Base-by-base conservation (phyloP, 2,797 vertebrate species). In the Octomys mimax region DNA sequence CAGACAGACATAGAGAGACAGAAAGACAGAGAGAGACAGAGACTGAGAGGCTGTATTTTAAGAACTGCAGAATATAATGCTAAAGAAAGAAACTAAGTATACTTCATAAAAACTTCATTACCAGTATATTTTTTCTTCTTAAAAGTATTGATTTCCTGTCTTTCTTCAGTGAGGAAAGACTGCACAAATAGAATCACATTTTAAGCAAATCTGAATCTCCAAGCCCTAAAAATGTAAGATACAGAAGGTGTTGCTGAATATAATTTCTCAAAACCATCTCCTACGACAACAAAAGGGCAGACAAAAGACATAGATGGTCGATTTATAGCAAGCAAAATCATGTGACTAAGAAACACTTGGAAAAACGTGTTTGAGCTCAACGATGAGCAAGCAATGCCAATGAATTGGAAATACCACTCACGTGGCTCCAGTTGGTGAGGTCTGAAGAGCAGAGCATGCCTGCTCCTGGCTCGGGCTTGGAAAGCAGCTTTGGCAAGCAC, bases 361-460 rank as follows among this genome's bases (percentile, higher is more conserved):
- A 21, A 19, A 66, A 83, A 73, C 49, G 57, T 19, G 31, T 54
- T 82, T 78, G 82, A 86, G n/a, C 28, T 79, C 49, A 52, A 21
- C 39, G 42, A 46, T 39, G 28, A 91, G 66, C 64, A 93, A 94
- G n/a, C 95, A 88, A 93, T 86, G 82, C 64, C 94, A 94, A 79
- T 79, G 11, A 52, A 52, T 64, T 82, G 33, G 75, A 92, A 77
- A 78, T 68, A 46, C 1, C 71, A 77, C 73, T 87, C 78, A 36
- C 14, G 26, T 52, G 52, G 61, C 39, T 91, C 87, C 89, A 62
- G 13, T 24, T 93, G 94, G 81, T 46, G 18, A 78, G 61, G 26
- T 57, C 80, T 61, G 54, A 89, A 84, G 82, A 85, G n/a, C 83
- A 16, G n/a, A 81, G 77, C 62, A 66, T 62, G 73, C 61, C 61